Base-by-base conservation (phyloP, 2,797 vertebrate species). In the Helostoma temminkii region DNA sequence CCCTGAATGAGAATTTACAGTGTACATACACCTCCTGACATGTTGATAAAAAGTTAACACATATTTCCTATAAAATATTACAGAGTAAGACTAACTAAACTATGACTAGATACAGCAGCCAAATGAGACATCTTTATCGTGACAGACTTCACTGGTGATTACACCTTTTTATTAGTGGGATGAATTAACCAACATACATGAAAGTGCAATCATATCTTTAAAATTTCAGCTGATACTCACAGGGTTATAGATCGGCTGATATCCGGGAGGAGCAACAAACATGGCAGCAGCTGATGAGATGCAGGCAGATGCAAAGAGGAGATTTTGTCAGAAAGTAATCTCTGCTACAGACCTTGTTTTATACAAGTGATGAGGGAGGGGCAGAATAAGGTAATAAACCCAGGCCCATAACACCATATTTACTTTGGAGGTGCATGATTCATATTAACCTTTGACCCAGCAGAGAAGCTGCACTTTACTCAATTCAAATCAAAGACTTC, bases 221-320 rank as follows among this genome's bases (percentile, higher is more conserved):
- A 32, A 10, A 7, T 12, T 15, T 14, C 18, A 54, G 47, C 28
- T 52, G 63, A 49, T 50, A 94, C 96, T 95, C 53, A 97, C 96
- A 21, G 95, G 96, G 66, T 87, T 85, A 71, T 93, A 96, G 71
- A 91, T 37, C 0, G 96, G 94, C 87, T 94, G 94, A 56, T 96
- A 96, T 3, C 95, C 96, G 0, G 93, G 94, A 24, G 95, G 95
- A 59, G 94, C 87, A 0, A 95, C 50, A 22, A 88, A 96, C 95
- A 96, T 96, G 88, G 22, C 83, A 41, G 57, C 56, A 26, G 67
- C 15, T 1, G 9, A 12, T 6, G 61, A 76, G 68, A 12, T 1
- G 34, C 3, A 0, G 26, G 18, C 30, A 15, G 63, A 64, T 3
- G 24, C 62, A 43, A 32, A 3, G 9, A 19, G n/a, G 19, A 48